These are phyloP conservation scores for Cygnus atratus DNA, from an alignment of 2,113 vertebrate genomes.

Conservation along the genomic window DNA sequence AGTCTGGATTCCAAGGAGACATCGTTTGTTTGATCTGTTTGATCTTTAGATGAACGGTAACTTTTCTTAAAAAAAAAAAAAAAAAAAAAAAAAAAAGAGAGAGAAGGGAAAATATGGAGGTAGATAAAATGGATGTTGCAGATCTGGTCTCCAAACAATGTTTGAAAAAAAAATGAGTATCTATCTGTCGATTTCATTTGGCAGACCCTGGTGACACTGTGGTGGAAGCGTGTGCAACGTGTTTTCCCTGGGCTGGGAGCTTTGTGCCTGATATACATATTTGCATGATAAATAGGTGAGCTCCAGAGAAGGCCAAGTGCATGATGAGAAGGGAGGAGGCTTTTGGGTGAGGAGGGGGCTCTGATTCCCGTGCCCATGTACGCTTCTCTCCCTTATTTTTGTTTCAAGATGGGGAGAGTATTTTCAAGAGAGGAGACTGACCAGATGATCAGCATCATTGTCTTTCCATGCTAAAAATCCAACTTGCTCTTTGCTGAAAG, in stretches of 20 bases:
- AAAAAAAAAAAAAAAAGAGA: not conserved
- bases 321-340: not conserved
- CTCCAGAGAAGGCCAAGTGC: conserved; percentile 1
- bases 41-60: not conserved
- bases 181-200: rapidly evolving
- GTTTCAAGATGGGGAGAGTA: rapidly evolving
- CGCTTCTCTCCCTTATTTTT: not conserved
- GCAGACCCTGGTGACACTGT: not conserved
- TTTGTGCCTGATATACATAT: conserved; percentile 40
- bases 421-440: rapidly evolving
- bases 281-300: conserved; percentile 37
- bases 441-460: rapidly evolving
- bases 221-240: not conserved
- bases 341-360: not conserved
- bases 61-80: not conserved
- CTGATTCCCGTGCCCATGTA: not conserved
- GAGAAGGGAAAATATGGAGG: not conserved
- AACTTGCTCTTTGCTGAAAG: not conserved
- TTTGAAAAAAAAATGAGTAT: not conserved
- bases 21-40: conserved; percentile 24
- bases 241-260: not conserved
- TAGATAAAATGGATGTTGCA: not conserved
- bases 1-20: not conserved
- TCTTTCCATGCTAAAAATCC: not conserved
- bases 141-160: not conserved